Conservation (phyloP, 2,113 vertebrate genomes). For the Rhodinocichla rosea region DNA sequence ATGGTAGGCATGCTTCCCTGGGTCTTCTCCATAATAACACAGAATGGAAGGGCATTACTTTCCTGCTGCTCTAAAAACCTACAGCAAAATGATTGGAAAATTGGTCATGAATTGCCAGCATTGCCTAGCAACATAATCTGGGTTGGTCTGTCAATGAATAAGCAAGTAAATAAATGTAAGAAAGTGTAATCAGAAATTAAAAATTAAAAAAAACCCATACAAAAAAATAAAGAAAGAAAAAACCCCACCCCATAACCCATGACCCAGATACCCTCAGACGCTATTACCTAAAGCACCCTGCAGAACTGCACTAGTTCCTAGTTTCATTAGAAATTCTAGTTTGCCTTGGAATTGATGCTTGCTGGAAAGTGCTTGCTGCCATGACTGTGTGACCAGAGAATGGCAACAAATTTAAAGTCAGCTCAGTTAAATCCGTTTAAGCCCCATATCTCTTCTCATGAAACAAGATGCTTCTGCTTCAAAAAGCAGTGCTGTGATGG, state of each 20-base stretch:
- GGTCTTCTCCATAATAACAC: neutral
- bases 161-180: neutral
- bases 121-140: conserved; percentile 4
- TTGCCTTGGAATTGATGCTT: neutral
- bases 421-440: neutral
- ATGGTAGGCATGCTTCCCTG: neutral
- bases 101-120: neutral
- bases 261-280: neutral
- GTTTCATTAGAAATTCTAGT: neutral
- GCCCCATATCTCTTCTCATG: neutral
- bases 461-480: neutral
- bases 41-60: neutral
- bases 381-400: neutral
- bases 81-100: neutral
- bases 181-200: neutral
- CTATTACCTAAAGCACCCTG: neutral
- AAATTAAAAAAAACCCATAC: neutral
- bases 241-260: neutral
- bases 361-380: neutral
- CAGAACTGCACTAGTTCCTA: neutral
- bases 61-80: neutral
- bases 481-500: neutral
- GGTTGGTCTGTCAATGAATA: neutral
- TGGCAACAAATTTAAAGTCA: neutral
- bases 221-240: neutral